phyloP scores from a whole-genome alignment of 2,113 vertebrate species.

The Mirounga angustirostris region DNA sequence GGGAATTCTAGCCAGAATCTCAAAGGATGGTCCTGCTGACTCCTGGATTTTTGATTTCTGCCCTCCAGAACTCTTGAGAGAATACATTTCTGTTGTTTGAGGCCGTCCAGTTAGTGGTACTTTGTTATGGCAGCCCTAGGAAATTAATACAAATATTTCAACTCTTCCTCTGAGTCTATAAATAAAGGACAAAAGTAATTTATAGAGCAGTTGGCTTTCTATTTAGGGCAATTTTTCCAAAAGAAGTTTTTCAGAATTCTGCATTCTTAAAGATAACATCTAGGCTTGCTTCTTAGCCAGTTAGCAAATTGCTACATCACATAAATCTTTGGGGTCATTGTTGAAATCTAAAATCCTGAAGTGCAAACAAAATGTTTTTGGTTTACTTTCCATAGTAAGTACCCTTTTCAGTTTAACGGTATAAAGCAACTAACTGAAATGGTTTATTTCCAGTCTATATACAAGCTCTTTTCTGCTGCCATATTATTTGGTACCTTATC shows the following conservation, averaged over 20 bases:
- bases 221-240: background rate
- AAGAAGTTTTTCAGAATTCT: conserved; percentile 1
- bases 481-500: background rate
- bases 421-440: background rate
- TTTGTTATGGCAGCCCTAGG: background rate
- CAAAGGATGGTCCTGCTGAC: background rate
- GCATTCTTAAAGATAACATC: background rate
- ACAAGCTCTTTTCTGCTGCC: background rate
- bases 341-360: background rate
- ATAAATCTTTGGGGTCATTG: background rate
- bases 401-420: background rate
- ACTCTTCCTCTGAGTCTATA: background rate
- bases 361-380: background rate
- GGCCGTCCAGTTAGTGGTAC: background rate
- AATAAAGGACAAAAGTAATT: background rate
- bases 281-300: background rate
- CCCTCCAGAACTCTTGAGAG: background rate
- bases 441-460: background rate
- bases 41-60: background rate
- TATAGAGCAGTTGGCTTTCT: background rate
- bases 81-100: background rate
- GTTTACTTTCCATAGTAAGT: background rate
- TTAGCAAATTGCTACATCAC: background rate
- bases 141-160: background rate
- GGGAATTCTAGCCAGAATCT: background rate